These are phyloP conservation scores for Progne subis DNA, from an alignment of 2,113 vertebrate species.

Conservation along the genomic window DNA sequence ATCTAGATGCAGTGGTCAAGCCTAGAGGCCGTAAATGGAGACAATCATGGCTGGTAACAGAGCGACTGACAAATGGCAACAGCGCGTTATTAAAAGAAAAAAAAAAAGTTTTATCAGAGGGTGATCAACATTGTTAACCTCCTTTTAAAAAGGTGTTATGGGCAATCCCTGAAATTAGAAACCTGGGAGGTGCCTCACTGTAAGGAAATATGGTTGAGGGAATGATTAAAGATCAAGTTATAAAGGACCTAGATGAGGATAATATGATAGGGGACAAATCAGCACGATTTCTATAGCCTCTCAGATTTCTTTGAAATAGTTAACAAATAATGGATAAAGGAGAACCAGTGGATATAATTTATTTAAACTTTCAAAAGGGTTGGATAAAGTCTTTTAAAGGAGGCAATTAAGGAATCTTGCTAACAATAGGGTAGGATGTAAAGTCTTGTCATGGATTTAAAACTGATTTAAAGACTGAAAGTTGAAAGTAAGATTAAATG, in stretches of 20 bases:
- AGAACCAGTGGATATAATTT: conserved; percentile 66
- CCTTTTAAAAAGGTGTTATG: neutral
- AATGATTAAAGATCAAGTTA: conserved; percentile 59
- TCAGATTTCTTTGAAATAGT: conserved; percentile 68
- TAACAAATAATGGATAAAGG: conserved; percentile 75
- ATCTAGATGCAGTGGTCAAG: neutral
- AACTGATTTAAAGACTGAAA: conserved; percentile 67
- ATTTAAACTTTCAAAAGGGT: conserved; percentile 71
- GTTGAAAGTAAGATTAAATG: conserved; percentile 71
- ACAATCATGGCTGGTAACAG: neutral
- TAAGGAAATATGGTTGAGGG: conserved; percentile 41
- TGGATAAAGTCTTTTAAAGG: conserved; percentile 68
- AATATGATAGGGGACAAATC: conserved; percentile 57
- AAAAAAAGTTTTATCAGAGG: neutral
- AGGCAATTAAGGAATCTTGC: conserved; percentile 71
- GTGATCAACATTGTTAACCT: neutral
- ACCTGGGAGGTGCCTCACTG: conserved; percentile 12
- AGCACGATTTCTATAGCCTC: conserved; percentile 62
- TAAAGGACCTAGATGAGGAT: conserved; percentile 58
- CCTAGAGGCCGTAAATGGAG: neutral
- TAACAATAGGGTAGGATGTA: conserved; percentile 69
- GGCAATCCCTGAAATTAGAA: conserved; percentile 44
- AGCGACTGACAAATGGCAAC: neutral
- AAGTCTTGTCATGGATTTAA: conserved; percentile 68
- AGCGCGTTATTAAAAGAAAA: accelerated